A percentile compares a stretch with the other conserved stretches of the same genome.
Conservation (phyloP, 2,888 invertebrate species). For the Frankliniella fusca region DNA sequence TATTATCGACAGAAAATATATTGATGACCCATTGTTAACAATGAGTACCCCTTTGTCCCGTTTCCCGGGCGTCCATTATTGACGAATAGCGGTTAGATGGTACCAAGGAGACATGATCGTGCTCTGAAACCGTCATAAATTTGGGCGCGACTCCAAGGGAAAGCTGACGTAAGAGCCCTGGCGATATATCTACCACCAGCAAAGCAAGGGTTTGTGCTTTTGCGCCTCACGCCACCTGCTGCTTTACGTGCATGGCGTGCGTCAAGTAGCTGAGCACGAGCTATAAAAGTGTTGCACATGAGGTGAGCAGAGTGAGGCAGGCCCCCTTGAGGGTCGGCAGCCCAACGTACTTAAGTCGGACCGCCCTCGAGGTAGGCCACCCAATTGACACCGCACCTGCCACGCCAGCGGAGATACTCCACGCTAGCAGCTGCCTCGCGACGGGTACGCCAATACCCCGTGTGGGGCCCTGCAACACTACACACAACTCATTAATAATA, state of each 20-base stretch:
- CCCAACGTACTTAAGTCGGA: neutral
- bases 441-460: neutral
- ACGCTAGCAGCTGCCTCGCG: neutral
- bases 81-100: too few relatives aligned
- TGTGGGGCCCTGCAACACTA: slow-evolving; percentile 35
- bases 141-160: too few relatives aligned
- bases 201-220: too few relatives aligned
- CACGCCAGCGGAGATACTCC: neutral
- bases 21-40: neutral
- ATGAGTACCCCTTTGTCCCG: neutral
- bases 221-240: too few relatives aligned
- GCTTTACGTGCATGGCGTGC: too few relatives aligned
- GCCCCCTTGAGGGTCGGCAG: neutral
- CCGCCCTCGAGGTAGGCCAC: neutral
- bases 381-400: neutral
- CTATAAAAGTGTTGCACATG: neutral
- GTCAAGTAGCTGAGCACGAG: too few relatives aligned
- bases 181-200: too few relatives aligned
- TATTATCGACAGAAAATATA: neutral
- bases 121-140: too few relatives aligned
- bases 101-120: too few relatives aligned
- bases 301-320: neutral
- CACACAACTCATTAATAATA: slow-evolving; percentile 48
- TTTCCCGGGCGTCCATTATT: slow-evolving; percentile 3
- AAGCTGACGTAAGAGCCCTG: too few relatives aligned